Percentiles rank a stretch among this genome's conserved stretches.
phyloP scores from a whole-genome alignment of 2,797 vertebrate genomes.

The Melanotaenia trifasciata region DNA sequence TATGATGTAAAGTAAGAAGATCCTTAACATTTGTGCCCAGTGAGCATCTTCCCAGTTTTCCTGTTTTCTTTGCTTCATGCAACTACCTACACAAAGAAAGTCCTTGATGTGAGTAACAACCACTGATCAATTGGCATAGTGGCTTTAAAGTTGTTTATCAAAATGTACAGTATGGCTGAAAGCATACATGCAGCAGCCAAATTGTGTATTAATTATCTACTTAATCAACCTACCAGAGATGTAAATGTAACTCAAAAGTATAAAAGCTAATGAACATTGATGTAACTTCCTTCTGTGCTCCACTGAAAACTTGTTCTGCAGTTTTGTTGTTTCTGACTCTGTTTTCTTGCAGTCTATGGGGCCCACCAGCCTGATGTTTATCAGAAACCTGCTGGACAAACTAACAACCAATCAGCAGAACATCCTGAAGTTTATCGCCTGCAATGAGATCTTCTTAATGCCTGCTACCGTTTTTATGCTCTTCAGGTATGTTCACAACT shows the following conservation, averaged over 20 bases:
- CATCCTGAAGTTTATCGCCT: slow-evolving; percentile 97
- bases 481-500: slow-evolving; percentile 81
- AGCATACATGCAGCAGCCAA: slow-evolving; percentile 16
- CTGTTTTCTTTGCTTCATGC: slow-evolving; percentile 98
- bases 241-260: slow-evolving; percentile 7
- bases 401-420: slow-evolving; percentile 96
- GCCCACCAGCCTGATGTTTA: slow-evolving; percentile 89
- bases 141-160: slow-evolving; percentile 7
- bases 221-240: slow-evolving; percentile 18
- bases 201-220: slow-evolving; percentile 37
- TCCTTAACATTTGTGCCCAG: slow-evolving; percentile 88
- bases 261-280: slow-evolving; percentile 5
- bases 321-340: slow-evolving; percentile 15
- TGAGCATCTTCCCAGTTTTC: slow-evolving; percentile 98
- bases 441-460: slow-evolving; percentile 99
- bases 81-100: slow-evolving; percentile 96
- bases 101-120: slow-evolving; percentile 93
- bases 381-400: slow-evolving; percentile 93
- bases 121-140: not conserved
- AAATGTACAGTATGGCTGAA: slow-evolving; percentile 5
- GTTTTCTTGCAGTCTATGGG: slow-evolving; percentile 86
- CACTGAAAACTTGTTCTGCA: not conserved
- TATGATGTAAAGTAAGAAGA: not conserved
- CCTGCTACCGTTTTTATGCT: slow-evolving; percentile 98
- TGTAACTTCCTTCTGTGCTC: slow-evolving; percentile 6